phyloP scores from a whole-genome alignment of 35 echinoderm and acorn worm genomes.

The Lytechinus variegatus region DNA sequence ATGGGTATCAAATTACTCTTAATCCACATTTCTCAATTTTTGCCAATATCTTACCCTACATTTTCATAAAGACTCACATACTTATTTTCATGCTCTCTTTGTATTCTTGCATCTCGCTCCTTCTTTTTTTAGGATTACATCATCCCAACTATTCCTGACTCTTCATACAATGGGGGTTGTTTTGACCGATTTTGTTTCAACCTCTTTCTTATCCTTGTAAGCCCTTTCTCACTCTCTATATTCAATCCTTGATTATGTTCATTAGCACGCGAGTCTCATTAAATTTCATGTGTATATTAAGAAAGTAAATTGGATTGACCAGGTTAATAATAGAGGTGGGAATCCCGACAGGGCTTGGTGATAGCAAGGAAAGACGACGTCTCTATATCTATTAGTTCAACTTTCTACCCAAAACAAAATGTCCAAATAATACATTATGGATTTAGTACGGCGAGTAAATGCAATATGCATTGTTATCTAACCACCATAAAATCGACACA shows the following conservation, averaged over 20 bases:
- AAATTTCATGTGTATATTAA: not conserved
- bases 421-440: not conserved
- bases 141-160: not conserved
- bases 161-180: not conserved
- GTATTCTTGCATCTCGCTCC: not conserved
- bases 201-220: not conserved
- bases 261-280: not conserved
- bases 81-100: not conserved
- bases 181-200: not conserved
- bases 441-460: not conserved
- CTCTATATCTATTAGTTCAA: not conserved
- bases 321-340: conserved; percentile 6
- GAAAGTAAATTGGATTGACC: conserved; percentile 4
- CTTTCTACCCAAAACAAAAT: not conserved
- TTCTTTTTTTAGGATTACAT: not conserved
- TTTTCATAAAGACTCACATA: not conserved
- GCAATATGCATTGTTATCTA: not conserved
- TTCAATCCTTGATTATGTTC: conserved; percentile 7
- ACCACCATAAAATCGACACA: not conserved
- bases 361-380: not conserved
- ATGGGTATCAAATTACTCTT: not conserved
- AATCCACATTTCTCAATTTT: not conserved
- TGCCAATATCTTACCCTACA: not conserved
- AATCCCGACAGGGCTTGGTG: not conserved
- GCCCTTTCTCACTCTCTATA: not conserved